phyloP scores from a whole-genome alignment of 2,888 invertebrate species.

The Caenorhabditis doughertyi region DNA sequence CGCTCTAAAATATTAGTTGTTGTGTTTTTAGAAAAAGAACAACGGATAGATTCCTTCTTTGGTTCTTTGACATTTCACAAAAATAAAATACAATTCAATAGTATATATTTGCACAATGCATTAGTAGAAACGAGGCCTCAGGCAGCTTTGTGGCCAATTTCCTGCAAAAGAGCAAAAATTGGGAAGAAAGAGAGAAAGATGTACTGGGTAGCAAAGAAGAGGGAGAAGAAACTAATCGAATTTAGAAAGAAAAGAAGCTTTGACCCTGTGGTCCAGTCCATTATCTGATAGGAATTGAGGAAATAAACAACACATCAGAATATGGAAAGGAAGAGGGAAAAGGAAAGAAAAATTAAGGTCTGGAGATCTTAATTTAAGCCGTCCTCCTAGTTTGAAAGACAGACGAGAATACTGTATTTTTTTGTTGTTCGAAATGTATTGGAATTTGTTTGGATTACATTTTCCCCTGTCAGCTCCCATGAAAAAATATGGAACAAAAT shows the following conservation, averaged over 20 bases:
- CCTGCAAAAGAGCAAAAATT: conserved; percentile 9
- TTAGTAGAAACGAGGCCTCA: conserved; percentile 28
- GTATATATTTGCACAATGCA: conserved; percentile 42
- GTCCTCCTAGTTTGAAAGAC: too few relatives aligned
- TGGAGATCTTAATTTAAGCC: too few relatives aligned
- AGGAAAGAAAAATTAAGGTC: not conserved
- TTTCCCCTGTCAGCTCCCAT: too few relatives aligned
- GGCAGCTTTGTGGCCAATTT: conserved; percentile 27
- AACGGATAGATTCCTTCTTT: conserved; percentile 1
- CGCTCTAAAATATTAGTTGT: conserved; percentile 52
- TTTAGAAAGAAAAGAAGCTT: conserved; percentile 22
- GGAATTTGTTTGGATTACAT: too few relatives aligned
- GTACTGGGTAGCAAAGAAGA: conserved; percentile 10
- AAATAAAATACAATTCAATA: conserved; percentile 41
- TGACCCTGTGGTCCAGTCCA: conserved; percentile 6
- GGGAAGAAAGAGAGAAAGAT: not conserved
- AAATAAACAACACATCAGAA: conserved; percentile 11
- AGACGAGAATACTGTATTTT: too few relatives aligned
- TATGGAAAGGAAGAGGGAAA: not conserved
- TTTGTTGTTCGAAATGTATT: too few relatives aligned
- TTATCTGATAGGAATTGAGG: conserved; percentile 45
- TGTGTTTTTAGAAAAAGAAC: conserved; percentile 6
- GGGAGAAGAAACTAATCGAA: conserved; percentile 52
- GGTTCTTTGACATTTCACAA: conserved; percentile 4
- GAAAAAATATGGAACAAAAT: too few relatives aligned